Base-by-base conservation (phyloP, 1,140 invertebrate species). In the Lepidostoma basale region DNA sequence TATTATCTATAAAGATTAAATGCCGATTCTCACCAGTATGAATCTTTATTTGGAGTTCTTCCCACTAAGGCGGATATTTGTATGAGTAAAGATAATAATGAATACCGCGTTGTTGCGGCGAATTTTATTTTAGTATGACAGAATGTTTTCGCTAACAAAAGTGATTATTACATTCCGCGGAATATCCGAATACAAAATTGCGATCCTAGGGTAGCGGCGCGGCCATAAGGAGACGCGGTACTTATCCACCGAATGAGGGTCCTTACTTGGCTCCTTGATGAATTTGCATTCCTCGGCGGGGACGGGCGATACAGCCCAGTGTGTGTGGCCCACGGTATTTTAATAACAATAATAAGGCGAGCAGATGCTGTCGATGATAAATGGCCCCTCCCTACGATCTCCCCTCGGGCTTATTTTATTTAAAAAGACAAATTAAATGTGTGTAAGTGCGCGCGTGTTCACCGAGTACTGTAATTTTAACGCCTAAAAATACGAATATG, bases 351-450 rank as follows among this genome's bases (percentile, higher is more conserved):
- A 72, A 72, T 68, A 68, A 72, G 70, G 66, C 28, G 33, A 72
- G 70, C 70, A 72, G 70, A 72, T 72, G 70, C 70, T 67, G 70
- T 72, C 70, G 70, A 72, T 72, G 70, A 72, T 72, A 72, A 72
- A 72, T 72, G 52, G 67, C 54, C 64, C 64, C 52, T 45, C 40
- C 22, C 62, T 60, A 22, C 58, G 6, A 10, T 18, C 20, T 54
- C 54, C 63, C 36, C 44, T 47, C n/a, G 14, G 42, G n/a, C 22
- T 42, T 25, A 58, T 59, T 66, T 58, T 44, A 45, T 59, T 66
- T 66, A 44, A 66, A 66, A 66, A 54, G 54, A 67, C 64, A 67
- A 67, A 67, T 67, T 67, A 67, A 59, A 67, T 67, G 26, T 67
- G 58, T 62, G 45, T 49, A 52, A 3, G 28, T 40, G 62, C 45